These are phyloP conservation scores for Platygyra sinensis DNA, from an alignment of 64 coral and sea anemone species.

Conservation along the genomic window DNA sequence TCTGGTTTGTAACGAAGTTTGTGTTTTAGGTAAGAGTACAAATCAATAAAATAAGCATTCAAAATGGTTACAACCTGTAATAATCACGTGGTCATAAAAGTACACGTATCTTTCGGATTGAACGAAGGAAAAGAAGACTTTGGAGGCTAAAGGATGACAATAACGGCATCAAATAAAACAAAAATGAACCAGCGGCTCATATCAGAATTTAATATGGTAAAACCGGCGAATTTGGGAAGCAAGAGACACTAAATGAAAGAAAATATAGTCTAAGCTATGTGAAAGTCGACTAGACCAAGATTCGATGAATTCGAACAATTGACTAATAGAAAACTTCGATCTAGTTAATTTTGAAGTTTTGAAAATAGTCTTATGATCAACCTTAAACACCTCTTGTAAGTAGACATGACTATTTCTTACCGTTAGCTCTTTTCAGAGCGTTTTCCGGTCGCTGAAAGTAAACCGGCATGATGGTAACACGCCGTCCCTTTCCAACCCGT, in stretches of 20 bases:
- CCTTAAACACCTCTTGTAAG: not conserved
- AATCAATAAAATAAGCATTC: too few relatives aligned
- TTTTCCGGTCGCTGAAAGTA: conserved; percentile 99
- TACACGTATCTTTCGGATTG: conserved; percentile 13
- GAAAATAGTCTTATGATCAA: not conserved
- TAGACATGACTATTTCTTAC: conserved; percentile 35
- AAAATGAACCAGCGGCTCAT: not conserved
- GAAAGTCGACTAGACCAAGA: not conserved
- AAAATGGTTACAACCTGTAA: not conserved
- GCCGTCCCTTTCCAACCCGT: not conserved
- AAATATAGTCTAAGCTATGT: too few relatives aligned
- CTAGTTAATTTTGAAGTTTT: not conserved
- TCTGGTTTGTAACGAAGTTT: not conserved
- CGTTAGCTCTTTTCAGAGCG: conserved; percentile 94
- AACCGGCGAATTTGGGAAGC: not conserved
- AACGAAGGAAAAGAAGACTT: not conserved
- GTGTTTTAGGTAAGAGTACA: not conserved
- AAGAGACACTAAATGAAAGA: not conserved
- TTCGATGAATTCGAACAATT: not conserved
- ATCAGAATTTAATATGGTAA: not conserved
- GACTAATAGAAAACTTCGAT: not conserved
- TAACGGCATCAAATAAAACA: not conserved
- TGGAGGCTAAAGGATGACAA: not conserved
- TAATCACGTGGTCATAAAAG: conserved; percentile 33
- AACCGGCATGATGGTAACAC: conserved; percentile 73